Evolutionary conservation across 2,888 invertebrate genomes (phyloP), one percentile per base, ranked within the genome.

Genomic region (Xestia c-nigrum): DNA sequence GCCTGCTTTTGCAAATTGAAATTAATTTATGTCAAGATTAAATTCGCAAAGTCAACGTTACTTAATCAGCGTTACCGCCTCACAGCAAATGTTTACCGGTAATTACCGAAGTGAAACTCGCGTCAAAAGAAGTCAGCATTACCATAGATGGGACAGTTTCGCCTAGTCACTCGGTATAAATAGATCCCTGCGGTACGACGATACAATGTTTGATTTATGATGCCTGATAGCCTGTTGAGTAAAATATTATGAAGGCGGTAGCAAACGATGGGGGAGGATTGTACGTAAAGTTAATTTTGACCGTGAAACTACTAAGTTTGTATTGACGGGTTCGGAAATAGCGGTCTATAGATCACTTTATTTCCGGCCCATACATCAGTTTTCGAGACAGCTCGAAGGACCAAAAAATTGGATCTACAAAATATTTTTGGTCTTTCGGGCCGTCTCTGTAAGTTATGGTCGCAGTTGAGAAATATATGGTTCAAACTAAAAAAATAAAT

Each of bases 171-270:
- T 85, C 87, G 81, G 88, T 91, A 94, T 93, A 94, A 94, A 95
- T 94, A 94, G 92, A 91, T 93, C 93, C 93, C 93, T 83, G 87
- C 91, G 91, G 92, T 89, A 89, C 87, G 87, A 88, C 85, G 87
- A 85, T 89, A 92, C 91, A 90, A 91, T 92, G 90, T 93, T 92
- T 95, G 95, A 94, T 95, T 95, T 94, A 95, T 92, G 92, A 90
- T 80, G 82, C 89, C 83, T 89, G 92, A 93, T 93, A 93, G 91
- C 90, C 88, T 89, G 91, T 91, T 91, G 91, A 93, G 91, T 89
- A 88, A 89, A 85, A 88, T 89, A 89, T 88, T 86, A 85, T 64
- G 80, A 73, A 85, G 81, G 76, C 79, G 76, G 80, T 46, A 68
- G 72, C 74, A 72, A 72, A 74, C 65, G 64, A 80, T 70, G 79